phyloP scores from a whole-genome alignment of 2,888 invertebrate species.

The Cactoblastis cactorum region DNA sequence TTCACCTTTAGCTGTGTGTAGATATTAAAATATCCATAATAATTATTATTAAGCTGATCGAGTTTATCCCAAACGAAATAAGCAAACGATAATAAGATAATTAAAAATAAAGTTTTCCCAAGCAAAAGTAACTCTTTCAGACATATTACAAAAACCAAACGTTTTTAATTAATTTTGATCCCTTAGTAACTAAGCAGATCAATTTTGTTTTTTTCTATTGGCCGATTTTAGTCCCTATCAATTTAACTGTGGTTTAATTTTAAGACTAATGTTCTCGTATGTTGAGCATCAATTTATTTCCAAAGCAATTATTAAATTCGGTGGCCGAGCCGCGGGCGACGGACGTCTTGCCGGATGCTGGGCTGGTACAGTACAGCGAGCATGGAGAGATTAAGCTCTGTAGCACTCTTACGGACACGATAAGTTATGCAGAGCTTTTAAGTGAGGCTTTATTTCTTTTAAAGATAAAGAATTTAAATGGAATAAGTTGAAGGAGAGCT shows the following conservation, averaged over 20 bases:
- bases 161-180: not conserved
- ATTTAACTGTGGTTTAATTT: not conserved
- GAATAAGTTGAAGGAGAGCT: too few relatives aligned
- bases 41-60: too few relatives aligned
- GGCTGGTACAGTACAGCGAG: constrained; percentile 12
- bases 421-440: too few relatives aligned
- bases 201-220: not conserved
- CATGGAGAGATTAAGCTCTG: not conserved
- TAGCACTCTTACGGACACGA: too few relatives aligned
- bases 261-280: not conserved
- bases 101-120: too few relatives aligned
- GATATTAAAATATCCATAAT: too few relatives aligned
- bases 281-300: constrained; percentile 8
- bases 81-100: too few relatives aligned
- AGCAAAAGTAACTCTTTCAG: too few relatives aligned
- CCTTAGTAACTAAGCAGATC: not conserved
- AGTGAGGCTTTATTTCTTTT: too few relatives aligned
- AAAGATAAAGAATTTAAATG: too few relatives aligned
- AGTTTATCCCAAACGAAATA: too few relatives aligned
- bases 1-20: too few relatives aligned
- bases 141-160: not conserved
- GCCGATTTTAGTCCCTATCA: not conserved
- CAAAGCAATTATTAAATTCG: constrained; percentile 12
- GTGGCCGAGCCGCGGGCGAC: constrained; percentile 30
- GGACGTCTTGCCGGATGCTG: constrained; percentile 42